phyloP scores from a whole-genome alignment of 2,888 invertebrate species.

The Julus scandinavius region DNA sequence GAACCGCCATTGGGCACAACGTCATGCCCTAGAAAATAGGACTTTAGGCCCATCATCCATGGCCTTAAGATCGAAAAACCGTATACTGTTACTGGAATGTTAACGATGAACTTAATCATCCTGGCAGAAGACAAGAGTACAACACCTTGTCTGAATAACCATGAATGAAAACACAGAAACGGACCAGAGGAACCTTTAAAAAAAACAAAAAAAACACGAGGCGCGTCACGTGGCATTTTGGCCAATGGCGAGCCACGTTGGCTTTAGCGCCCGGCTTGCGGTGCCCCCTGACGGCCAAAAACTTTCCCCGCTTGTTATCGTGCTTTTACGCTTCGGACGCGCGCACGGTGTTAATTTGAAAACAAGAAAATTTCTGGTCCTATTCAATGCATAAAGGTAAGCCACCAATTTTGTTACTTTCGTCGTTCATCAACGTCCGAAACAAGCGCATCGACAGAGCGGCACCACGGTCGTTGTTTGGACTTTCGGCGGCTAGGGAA shows the following conservation, averaged over 20 bases:
- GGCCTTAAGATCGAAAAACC: too few relatives aligned
- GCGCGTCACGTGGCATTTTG: not conserved
- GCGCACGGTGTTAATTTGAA: not conserved
- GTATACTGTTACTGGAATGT: too few relatives aligned
- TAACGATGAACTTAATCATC: not conserved
- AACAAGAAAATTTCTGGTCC: not conserved
- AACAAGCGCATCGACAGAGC: not conserved
- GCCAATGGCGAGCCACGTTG: not conserved
- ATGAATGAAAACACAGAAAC: not conserved
- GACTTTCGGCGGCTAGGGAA: not conserved
- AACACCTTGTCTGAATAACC: too few relatives aligned
- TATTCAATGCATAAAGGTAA: conserved; percentile 33
- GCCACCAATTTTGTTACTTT: not conserved
- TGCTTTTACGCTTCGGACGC: not conserved
- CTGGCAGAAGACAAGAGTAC: not conserved
- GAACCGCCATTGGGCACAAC: too few relatives aligned
- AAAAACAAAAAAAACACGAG: not conserved
- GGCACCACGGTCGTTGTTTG: not conserved
- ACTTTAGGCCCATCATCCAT: too few relatives aligned
- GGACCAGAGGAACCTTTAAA: not conserved
- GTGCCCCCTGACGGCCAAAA: conserved; percentile 15
- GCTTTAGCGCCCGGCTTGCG: not conserved
- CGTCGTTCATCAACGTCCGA: not conserved
- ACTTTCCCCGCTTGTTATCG: conserved; percentile 7
- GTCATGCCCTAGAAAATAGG: too few relatives aligned